phyloP scores from a whole-genome alignment of 2,888 invertebrate genomes.

The Celastrina argiolus region DNA sequence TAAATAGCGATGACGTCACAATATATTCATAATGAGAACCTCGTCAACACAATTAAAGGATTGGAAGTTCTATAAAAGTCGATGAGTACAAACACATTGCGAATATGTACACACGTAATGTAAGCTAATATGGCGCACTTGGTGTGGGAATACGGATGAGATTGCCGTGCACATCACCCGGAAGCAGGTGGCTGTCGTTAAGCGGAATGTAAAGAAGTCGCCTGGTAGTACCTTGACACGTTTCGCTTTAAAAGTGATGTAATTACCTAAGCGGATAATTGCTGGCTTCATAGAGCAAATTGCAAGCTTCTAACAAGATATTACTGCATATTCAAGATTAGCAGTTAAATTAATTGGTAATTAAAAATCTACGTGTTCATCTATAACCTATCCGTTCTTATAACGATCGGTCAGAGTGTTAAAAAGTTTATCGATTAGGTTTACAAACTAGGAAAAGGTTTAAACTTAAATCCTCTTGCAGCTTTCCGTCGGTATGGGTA shows the following conservation, averaged over 20 bases:
- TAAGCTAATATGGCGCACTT: conserved; percentile 34
- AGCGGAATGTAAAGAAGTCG: conserved; percentile 41
- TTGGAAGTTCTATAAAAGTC: conserved; percentile 35
- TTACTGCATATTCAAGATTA: neutral
- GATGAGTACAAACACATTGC: conserved; percentile 35
- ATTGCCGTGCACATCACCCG: conserved; percentile 45
- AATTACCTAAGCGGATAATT: conserved; percentile 52
- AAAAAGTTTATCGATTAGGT: neutral
- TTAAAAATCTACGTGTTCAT: neutral
- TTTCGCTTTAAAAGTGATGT: conserved; percentile 43
- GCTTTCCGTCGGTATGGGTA: neutral
- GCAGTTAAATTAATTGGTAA: neutral
- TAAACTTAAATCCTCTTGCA: neutral
- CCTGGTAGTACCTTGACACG: conserved; percentile 58
- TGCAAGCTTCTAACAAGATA: neutral
- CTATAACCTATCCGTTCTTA: neutral
- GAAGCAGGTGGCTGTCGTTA: conserved; percentile 47
- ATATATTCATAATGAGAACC: conserved; percentile 17
- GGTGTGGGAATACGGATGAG: conserved; percentile 36
- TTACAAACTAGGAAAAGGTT: neutral
- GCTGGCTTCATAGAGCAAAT: conserved; percentile 17
- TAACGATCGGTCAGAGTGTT: conserved; percentile 22
- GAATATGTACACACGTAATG: conserved; percentile 27
- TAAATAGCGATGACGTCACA: neutral
- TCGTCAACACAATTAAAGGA: conserved; percentile 33